A percentile compares a stretch with the other conserved stretches of the same genome.
Conservation (phyloP, 2,797 vertebrate species). For the Alca torda region DNA sequence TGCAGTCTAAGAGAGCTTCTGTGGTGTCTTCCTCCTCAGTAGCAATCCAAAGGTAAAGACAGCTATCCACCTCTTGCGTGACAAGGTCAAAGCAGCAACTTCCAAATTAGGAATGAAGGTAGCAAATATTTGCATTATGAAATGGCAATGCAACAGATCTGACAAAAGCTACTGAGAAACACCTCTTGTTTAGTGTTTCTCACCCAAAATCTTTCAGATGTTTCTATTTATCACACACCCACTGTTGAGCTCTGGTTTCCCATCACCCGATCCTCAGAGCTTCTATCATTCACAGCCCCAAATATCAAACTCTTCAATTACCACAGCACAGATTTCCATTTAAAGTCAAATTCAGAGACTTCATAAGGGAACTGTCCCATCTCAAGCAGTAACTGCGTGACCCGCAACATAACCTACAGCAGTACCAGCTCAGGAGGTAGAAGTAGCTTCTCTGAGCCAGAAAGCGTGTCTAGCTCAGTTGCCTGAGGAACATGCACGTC, state of each 20-base stretch:
- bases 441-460: not conserved
- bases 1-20: not conserved
- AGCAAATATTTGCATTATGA: not conserved
- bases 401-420: not conserved
- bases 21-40: not conserved
- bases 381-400: not conserved
- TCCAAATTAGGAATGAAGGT: not conserved
- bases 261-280: not conserved
- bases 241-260: not conserved
- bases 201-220: not conserved
- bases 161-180: not conserved
- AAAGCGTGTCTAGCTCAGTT: not conserved
- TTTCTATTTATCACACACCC: not conserved
- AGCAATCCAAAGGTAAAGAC: not conserved
- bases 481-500: accelerated
- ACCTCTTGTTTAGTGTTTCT: not conserved
- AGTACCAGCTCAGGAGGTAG: not conserved
- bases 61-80: accelerated
- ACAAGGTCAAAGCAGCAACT: not conserved
- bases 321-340: not conserved
- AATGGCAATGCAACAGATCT: not conserved
- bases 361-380: not conserved
- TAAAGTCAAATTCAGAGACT: not conserved
- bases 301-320: not conserved
- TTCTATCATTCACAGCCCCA: not conserved